Percentiles rank a stretch among this genome's conserved stretches.
These are phyloP conservation scores for Lophura nycthemera DNA, from an alignment of 2,113 vertebrate species.

Conservation along the genomic window DNA sequence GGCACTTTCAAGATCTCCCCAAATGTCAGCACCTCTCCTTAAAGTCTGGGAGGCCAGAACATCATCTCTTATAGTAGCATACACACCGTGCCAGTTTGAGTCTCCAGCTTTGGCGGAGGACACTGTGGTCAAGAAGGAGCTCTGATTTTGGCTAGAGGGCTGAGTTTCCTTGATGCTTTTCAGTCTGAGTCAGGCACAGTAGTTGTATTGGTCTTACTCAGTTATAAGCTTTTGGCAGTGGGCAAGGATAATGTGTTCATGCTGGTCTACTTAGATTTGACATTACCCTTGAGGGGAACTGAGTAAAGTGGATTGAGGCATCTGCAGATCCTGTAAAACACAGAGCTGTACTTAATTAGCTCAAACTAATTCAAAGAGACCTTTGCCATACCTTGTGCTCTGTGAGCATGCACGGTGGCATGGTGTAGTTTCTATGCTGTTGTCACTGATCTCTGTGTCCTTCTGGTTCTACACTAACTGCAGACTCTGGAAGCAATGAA, in stretches of 20 bases:
- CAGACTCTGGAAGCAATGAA: neutral
- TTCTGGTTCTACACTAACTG: neutral
- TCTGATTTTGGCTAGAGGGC: neutral
- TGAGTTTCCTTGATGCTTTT: neutral
- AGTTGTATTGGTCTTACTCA: neutral
- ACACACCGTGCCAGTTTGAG: neutral
- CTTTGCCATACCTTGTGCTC: neutral
- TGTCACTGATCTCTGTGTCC: neutral
- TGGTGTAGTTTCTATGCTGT: rapidly evolving
- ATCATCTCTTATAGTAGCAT: neutral
- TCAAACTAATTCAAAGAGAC: constrained; percentile 19
- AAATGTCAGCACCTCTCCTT: neutral
- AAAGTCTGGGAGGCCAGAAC: neutral
- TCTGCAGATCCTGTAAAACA: constrained; percentile 4
- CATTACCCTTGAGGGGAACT: neutral
- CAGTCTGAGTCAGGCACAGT: neutral
- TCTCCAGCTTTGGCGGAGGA: neutral
- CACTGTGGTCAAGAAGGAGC: rapidly evolving
- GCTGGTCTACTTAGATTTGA: neutral
- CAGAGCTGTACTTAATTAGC: constrained; percentile 48
- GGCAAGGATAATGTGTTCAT: rapidly evolving
- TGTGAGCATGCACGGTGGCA: neutral
- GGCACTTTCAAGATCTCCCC: neutral
- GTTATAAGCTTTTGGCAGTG: constrained; percentile 12
- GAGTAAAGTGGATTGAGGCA: constrained; percentile 15